Evolutionary conservation across 2,797 vertebrate species (phyloP).

Genomic region (Mus minutoides): DNA sequence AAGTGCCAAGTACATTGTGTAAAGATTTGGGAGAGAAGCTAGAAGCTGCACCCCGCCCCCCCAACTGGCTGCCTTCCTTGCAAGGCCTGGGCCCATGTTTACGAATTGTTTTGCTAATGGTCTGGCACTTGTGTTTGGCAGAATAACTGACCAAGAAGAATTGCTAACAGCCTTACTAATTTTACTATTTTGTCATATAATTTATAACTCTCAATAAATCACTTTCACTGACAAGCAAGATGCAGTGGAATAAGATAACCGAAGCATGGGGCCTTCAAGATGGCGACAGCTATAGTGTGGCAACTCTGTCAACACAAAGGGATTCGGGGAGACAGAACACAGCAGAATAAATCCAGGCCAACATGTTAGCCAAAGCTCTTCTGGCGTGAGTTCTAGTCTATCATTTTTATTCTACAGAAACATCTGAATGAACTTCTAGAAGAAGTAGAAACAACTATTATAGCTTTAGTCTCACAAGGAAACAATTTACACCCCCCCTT

Average conservation of each 20-base stretch:
- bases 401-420: constrained; percentile 47
- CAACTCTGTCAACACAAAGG: constrained; percentile 15
- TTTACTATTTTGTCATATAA: constrained; percentile 66
- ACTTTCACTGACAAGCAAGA: constrained; percentile 64
- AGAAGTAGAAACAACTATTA: constrained; percentile 11
- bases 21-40: constrained; percentile 53
- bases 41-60: constrained; percentile 42
- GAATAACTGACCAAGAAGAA: constrained; percentile 70
- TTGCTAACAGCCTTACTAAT: constrained; percentile 66
- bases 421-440: constrained; percentile 1
- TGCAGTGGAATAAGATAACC: constrained; percentile 55
- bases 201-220: constrained; percentile 77
- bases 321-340: constrained; percentile 31
- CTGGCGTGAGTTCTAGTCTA: constrained; percentile 23
- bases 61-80: constrained; percentile 58
- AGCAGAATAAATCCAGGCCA: not conserved
- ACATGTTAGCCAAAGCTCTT: constrained; percentile 25
- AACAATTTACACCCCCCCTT: not conserved
- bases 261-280: constrained; percentile 10
- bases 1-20: constrained; percentile 60
- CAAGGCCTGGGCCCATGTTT: constrained; percentile 48
- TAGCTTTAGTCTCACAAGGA: constrained; percentile 40
- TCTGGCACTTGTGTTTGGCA: constrained; percentile 69
- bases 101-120: constrained; percentile 76
- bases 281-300: not conserved